Percentiles rank a stretch among this genome's conserved stretches.
phyloP scores from a whole-genome alignment of 1,140 invertebrate species.

The Telenomus remus region DNA sequence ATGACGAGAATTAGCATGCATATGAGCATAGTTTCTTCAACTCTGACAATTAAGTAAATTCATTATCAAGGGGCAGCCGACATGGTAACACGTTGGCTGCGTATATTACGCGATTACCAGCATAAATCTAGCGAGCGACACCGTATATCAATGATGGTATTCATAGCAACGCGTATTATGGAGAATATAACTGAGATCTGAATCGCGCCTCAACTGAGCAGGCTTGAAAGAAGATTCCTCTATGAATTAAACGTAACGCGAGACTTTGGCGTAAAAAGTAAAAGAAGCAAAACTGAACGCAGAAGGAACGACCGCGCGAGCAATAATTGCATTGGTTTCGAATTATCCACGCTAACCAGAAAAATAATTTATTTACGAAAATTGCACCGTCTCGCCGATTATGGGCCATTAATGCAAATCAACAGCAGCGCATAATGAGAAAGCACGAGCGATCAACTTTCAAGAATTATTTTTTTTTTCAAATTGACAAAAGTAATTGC shows the following conservation, averaged over 20 bases:
- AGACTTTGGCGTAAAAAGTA: constrained; percentile 3
- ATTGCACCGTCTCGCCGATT: neutral
- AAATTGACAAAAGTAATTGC: too few relatives aligned
- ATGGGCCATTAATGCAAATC: constrained; percentile 11
- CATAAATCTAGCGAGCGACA: constrained; percentile 41
- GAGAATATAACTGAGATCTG: constrained; percentile 45
- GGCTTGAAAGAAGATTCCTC: constrained; percentile 26
- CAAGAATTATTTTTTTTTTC: too few relatives aligned
- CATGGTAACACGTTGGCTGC: neutral
- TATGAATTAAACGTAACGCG: constrained; percentile 39
- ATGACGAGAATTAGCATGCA: too few relatives aligned
- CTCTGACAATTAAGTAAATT: constrained; percentile 36
- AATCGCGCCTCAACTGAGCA: constrained; percentile 31
- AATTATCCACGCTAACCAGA: constrained; percentile 12
- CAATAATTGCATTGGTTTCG: constrained; percentile 27
- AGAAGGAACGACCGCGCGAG: neutral
- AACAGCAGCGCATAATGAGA: neutral
- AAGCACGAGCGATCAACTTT: too few relatives aligned
- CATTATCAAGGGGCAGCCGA: constrained; percentile 20
- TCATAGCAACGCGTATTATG: constrained; percentile 43
- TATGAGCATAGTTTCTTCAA: too few relatives aligned
- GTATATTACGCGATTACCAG: constrained; percentile 41
- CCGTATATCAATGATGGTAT: constrained; percentile 52
- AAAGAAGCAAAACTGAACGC: neutral
- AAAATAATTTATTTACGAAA: constrained; percentile 18